phyloP scores from a whole-genome alignment of 92 coral and sea anemone genomes.

The Scolanthus callimorphus region DNA sequence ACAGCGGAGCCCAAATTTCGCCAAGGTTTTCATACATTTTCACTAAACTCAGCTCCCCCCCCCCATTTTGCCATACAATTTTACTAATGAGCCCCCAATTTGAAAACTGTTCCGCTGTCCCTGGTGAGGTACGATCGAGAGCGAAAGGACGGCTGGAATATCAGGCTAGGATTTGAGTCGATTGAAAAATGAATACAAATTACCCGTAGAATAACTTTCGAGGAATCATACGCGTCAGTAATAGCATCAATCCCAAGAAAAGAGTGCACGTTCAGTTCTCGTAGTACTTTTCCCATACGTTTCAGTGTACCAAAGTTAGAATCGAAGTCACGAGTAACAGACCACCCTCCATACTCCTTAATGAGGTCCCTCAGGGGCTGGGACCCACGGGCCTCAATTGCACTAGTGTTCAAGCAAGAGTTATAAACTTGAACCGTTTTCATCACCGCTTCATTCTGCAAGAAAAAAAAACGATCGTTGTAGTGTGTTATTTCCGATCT shows the following conservation, averaged over 20 bases:
- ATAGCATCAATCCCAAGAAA: constrained; percentile 8
- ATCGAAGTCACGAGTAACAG: constrained; percentile 19
- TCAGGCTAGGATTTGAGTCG: too few species aligned
- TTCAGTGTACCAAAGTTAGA: constrained; percentile 16
- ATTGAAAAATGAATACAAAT: too few species aligned
- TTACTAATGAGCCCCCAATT: too few species aligned
- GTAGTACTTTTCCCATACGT: constrained; percentile 30
- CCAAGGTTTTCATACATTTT: too few species aligned
- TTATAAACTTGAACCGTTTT: constrained; percentile 41
- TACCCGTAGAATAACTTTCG: constrained; percentile 7
- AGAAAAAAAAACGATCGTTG: too few species aligned
- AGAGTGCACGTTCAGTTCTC: constrained; percentile 40
- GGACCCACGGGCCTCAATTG: constrained; percentile 28
- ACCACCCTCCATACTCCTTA: constrained; percentile 57
- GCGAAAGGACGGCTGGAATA: too few species aligned
- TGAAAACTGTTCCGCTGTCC: too few species aligned
- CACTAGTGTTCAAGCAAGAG: constrained; percentile 36
- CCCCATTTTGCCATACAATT: too few species aligned
- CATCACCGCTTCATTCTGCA: constrained; percentile 48
- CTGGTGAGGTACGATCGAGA: too few species aligned
- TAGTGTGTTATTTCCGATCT: too few species aligned
- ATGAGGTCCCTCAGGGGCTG: constrained; percentile 38
- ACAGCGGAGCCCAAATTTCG: too few species aligned
- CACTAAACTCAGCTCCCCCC: too few species aligned
- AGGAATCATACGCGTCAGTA: constrained; percentile 22